phyloP scores from a whole-genome alignment of 2,888 invertebrate genomes.

The Rhaphigaster nebulosa region DNA sequence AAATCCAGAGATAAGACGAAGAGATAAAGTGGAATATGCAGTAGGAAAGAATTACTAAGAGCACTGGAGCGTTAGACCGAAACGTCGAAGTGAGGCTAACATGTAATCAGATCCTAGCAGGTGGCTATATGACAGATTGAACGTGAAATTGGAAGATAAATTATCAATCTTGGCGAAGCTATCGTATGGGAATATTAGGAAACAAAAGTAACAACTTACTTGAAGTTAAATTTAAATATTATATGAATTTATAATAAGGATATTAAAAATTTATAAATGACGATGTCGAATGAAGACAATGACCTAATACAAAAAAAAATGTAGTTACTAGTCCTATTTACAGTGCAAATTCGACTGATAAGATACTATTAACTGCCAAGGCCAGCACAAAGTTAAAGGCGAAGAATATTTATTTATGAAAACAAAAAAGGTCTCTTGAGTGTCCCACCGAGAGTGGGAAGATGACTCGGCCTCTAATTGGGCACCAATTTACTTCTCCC shows the following conservation, averaged over 20 bases:
- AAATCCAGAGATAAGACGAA: background rate
- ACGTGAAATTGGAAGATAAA: background rate
- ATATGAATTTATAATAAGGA: too few species aligned
- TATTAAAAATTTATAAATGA: too few species aligned
- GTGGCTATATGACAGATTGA: background rate
- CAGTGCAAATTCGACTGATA: background rate
- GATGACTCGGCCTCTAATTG: slow-evolving; percentile 3
- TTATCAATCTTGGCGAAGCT: background rate
- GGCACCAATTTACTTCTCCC: slow-evolving; percentile 3
- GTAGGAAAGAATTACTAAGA: background rate
- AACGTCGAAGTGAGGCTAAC: background rate
- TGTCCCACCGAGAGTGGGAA: slow-evolving; percentile 10
- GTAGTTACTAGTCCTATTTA: background rate
- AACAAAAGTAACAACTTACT: too few species aligned
- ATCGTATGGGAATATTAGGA: background rate
- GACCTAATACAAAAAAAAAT: background rate
- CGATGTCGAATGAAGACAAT: background rate
- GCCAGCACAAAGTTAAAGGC: background rate
- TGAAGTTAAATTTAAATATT: too few species aligned
- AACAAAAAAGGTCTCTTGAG: background rate
- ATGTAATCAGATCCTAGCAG: background rate
- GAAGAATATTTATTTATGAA: slow-evolving; percentile 6
- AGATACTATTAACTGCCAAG: background rate
- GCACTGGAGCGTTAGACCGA: background rate
- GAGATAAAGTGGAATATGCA: slow-evolving; percentile 4